Evolutionary conservation across 1,140 invertebrate species (phyloP).

Genomic region (Bombus impatiens): DNA sequence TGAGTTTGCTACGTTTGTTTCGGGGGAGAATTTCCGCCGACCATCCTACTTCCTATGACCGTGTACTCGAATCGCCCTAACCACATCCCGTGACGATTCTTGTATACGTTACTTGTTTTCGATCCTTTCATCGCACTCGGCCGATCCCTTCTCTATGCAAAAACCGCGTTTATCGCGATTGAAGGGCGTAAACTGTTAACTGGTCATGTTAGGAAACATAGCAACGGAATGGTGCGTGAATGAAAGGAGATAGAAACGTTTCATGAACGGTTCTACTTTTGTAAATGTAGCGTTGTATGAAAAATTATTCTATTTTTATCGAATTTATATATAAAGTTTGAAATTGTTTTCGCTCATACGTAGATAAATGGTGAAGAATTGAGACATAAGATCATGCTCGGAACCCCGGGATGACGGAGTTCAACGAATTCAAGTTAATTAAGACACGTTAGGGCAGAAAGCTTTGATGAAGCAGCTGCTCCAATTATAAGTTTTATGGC

Average conservation of each 20-base stretch:
- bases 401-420: not conserved
- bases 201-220: slow-evolving; percentile 14
- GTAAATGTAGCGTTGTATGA: not conserved
- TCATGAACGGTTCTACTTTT: not conserved
- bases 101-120: slow-evolving; percentile 5
- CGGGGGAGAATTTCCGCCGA: slow-evolving; percentile 73
- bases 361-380: not conserved
- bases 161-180: slow-evolving; percentile 29
- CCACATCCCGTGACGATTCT: slow-evolving; percentile 58
- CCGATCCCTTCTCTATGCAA: slow-evolving; percentile 16
- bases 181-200: slow-evolving; percentile 33
- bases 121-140: not conserved
- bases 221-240: not conserved
- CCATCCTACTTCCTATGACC: slow-evolving; percentile 76
- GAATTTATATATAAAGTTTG: too few relatives aligned
- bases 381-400: not conserved
- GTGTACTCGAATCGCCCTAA: slow-evolving; percentile 57
- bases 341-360: too few relatives aligned
- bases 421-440: not conserved
- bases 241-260: not conserved
- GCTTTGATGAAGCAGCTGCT: slow-evolving; percentile 11
- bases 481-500: not conserved
- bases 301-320: too few relatives aligned
- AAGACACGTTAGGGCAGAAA: not conserved
- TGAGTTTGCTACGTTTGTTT: slow-evolving; percentile 45